Evolutionary conservation across 2,888 invertebrate species (phyloP), one percentile per base, ranked within the genome.

Genomic region (Tuta absoluta): DNA sequence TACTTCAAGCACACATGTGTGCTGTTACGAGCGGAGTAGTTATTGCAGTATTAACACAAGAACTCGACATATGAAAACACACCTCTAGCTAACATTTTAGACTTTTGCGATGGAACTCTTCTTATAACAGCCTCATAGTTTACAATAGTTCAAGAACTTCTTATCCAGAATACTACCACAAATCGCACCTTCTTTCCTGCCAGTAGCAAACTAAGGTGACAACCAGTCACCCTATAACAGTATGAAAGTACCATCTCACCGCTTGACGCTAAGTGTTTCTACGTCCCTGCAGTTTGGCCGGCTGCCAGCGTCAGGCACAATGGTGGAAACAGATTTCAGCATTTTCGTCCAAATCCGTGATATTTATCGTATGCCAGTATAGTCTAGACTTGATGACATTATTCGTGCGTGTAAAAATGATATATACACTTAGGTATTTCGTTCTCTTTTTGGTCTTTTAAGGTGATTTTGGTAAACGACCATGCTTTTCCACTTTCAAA

Each of bases 261-360:
- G 69, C 75, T 79, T 75, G 77, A 77, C 71, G 74, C 69, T 81
- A 80, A 85, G 83, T 80, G 80, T 80, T 81, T 81, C 75, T 73
- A 77, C 79, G n/a, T 24, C 28, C 7, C 56, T 76, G 75, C 78
- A 77, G 67, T 65, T 70, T 82, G 85, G 85, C 81, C 65, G 65
- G 66, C 65, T 56, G 82, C 85, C 86, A 82, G 79, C 72, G 70
- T 65, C 70, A 66, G 33, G 61, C 67, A 76, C 72, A 80, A 79
- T 79, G 71, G 70, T 19, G 14, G 33, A 61, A 56, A 61, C 61
- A 61, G 61, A 61, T 61, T 61, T 61, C 60, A 24, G 56, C 56
- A 14, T 56, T 56, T 28, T n/a, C 28, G 33, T 56, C 33, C 56
- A 56, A 56, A 56, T 56, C 56, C 28, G 28, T 56, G 56, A 56